phyloP scores from a whole-genome alignment of 2,888 invertebrate species.

The Gymnocheta viridis region DNA sequence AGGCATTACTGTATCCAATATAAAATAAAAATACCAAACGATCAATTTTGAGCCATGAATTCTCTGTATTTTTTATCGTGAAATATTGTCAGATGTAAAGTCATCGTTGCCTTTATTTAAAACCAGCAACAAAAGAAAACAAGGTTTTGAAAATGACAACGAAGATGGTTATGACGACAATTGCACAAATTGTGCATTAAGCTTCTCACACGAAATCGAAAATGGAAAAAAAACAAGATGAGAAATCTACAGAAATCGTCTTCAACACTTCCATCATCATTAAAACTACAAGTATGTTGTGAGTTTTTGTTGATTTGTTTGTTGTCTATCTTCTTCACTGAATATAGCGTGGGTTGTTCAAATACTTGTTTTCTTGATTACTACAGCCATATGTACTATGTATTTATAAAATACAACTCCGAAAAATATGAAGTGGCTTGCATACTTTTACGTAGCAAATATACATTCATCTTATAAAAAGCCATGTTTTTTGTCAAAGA shows the following conservation, averaged over 20 bases:
- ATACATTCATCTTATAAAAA: too few species aligned
- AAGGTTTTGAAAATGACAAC: conserved; percentile 29
- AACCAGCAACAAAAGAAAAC: conserved; percentile 17
- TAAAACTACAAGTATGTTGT: conserved; percentile 37
- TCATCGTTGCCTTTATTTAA: conserved; percentile 28
- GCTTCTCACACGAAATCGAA: conserved; percentile 29
- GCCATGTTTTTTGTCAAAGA: too few species aligned
- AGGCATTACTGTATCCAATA: too few species aligned
- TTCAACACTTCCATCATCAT: conserved; percentile 42
- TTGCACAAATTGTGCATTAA: conserved; percentile 59
- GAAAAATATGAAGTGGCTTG: conserved; percentile 54
- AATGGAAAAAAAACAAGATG: conserved; percentile 32
- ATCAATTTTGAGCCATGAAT: conserved; percentile 52
- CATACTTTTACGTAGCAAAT: conserved; percentile 33
- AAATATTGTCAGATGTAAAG: conserved; percentile 42
- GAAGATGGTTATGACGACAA: conserved; percentile 48
- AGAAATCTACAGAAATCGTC: conserved; percentile 37
- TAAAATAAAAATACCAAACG: conserved; percentile 45
- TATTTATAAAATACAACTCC: conserved; percentile 56
- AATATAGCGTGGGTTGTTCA: conserved; percentile 66
- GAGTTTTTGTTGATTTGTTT: conserved; percentile 31
- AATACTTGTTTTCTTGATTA: conserved; percentile 64
- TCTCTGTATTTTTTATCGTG: conserved; percentile 17
- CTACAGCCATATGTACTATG: too few species aligned
- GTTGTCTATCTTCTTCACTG: conserved; percentile 48